Evolutionary conservation across 2,888 invertebrate species (phyloP).

Genomic region (Drosophila melanosoma): DNA sequence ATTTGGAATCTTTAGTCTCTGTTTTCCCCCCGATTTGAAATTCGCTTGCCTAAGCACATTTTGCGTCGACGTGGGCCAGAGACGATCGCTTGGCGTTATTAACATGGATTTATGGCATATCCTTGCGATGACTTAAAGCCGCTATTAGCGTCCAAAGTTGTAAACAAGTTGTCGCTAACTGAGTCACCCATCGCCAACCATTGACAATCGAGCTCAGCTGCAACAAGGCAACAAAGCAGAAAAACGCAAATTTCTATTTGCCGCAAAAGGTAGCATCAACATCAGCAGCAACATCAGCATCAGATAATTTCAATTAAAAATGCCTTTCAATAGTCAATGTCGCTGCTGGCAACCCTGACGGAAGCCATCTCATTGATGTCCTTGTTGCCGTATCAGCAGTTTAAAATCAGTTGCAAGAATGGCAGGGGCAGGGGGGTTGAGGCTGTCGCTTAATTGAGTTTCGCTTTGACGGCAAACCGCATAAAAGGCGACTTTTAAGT

Average conservation of each 20-base stretch:
- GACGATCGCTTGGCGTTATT: constrained; percentile 59
- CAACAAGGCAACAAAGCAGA: constrained; percentile 63
- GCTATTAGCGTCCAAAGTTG: constrained; percentile 73
- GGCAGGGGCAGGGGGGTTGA: constrained; percentile 1
- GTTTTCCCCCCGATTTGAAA: constrained; percentile 17
- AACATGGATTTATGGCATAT: constrained; percentile 79
- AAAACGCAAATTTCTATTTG: constrained; percentile 63
- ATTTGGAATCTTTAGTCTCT: constrained; percentile 41
- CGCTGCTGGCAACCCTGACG: constrained; percentile 44
- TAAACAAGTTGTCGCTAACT: constrained; percentile 62
- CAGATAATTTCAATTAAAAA: constrained; percentile 80
- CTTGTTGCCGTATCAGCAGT: constrained; percentile 72
- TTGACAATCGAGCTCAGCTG: constrained; percentile 37
- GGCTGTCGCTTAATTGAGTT: constrained; percentile 76
- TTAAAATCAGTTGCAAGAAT: constrained; percentile 62
- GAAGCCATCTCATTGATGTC: constrained; percentile 10
- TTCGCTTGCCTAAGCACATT: constrained; percentile 53
- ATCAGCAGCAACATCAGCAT: constrained; percentile 23
- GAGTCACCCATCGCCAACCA: constrained; percentile 1
- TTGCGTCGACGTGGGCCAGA: constrained; percentile 20
- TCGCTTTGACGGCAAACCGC: constrained; percentile 79
- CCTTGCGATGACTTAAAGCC: constrained; percentile 66
- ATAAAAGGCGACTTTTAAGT: constrained; percentile 80
- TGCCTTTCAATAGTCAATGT: constrained; percentile 69
- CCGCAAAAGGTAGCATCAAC: constrained; percentile 51